Base-by-base conservation (phyloP, 2,888 invertebrate species). In the Pasiphila rectangulata region DNA sequence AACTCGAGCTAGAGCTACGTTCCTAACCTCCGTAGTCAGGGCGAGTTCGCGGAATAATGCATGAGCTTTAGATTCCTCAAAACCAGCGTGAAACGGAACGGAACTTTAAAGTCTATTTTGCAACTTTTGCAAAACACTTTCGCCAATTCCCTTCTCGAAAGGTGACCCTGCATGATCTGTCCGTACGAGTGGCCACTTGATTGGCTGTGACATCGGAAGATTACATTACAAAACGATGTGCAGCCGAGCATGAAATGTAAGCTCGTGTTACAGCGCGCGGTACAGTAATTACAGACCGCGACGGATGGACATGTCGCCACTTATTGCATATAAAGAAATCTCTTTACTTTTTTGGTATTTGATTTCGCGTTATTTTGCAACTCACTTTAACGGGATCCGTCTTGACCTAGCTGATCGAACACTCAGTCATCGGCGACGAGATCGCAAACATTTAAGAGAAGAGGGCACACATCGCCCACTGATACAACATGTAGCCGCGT, bases 201-300 rank as follows among this genome's bases (percentile, higher is more conserved):
- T 35, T 24, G 39, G 16, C 39, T 40, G 50, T 37, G 49, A 38
- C 38, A 39, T 12, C 37, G 35, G 13, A 20, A 30, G 45, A 40
- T 40, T 30, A 24, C 10, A 37, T 49, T 47, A 54, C 55, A 47
- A 55, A 59, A 48, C 52, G 57, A 42, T 48, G 40, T 38, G 50
- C 56, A 39, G 41, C 53, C 56, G 59, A 42, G 61, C 61, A 59
- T 59, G 41, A 59, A 50, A 54, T 57, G 27, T 46, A 36, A 51
- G 54, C 54, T 56, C 43, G 55, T 45, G 47, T 36, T 48, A 40
- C 32, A 54, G 43, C 10, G n/a, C n/a, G n/a, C n/a, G n/a, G n/a
- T n/a, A n/a, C n/a, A n/a, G n/a, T 29, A n/a, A 36, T 23, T 36
- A 25, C 43, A 20, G 39, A 46, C 40, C 51, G 41, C 9, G 50